Evolutionary conservation across 1,140 invertebrate genomes (phyloP).

Genomic region (Drosophila pallidifrons): DNA sequence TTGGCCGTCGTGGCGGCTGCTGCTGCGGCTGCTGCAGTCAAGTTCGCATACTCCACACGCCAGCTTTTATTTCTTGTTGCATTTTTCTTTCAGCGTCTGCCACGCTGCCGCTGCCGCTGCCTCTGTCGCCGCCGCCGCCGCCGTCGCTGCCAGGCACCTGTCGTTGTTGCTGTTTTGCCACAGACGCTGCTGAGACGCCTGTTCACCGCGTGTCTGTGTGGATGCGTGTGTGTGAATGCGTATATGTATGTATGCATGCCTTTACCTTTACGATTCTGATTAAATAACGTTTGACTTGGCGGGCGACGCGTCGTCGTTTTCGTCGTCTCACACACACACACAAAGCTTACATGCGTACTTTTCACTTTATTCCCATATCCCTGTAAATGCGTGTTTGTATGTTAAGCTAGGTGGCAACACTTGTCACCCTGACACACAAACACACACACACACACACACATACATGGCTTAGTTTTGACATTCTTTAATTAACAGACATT

Average conservation of each 20-base stretch:
- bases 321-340: slow-evolving; percentile 13
- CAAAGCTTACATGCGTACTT: neutral
- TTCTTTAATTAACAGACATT: slow-evolving; percentile 1
- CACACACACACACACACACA: neutral
- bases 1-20: slow-evolving; percentile 74
- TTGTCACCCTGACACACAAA: slow-evolving; percentile 16
- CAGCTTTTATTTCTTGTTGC: slow-evolving; percentile 64
- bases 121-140: slow-evolving; percentile 47
- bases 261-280: slow-evolving; percentile 70
- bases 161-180: slow-evolving; percentile 41
- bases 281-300: slow-evolving; percentile 81
- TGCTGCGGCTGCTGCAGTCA: slow-evolving; percentile 59
- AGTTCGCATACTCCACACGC: slow-evolving; percentile 47
- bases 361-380: slow-evolving; percentile 18
- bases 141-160: slow-evolving; percentile 53
- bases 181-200: slow-evolving; percentile 51
- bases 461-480: neutral
- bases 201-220: neutral
- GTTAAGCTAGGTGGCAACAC: slow-evolving; percentile 30
- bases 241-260: slow-evolving; percentile 22
- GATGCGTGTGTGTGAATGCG: neutral
- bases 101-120: slow-evolving; percentile 33
- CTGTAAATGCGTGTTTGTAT: slow-evolving; percentile 23
- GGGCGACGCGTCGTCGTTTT: slow-evolving; percentile 46
- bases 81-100: slow-evolving; percentile 55